These are phyloP conservation scores for Spinibarbus caldwelli DNA, from an alignment of 2,797 vertebrate species.

Conservation along the genomic window DNA sequence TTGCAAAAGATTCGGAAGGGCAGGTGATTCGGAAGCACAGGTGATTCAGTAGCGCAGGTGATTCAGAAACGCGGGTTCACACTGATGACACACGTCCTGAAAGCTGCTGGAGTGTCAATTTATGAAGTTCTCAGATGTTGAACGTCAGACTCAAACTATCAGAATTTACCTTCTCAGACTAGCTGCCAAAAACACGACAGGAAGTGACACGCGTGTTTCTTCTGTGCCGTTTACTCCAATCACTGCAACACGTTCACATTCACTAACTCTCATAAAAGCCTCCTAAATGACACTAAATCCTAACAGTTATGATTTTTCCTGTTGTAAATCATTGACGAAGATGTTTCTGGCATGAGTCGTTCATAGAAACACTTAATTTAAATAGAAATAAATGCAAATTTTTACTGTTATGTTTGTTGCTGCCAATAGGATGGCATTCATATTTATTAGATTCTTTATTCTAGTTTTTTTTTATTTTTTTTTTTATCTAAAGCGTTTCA, in stretches of 20 bases:
- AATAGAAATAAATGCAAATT: conserved; percentile 77
- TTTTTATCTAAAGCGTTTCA: conserved; percentile 31
- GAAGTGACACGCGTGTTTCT: neutral
- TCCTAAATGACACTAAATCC: conserved; percentile 46
- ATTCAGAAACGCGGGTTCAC: too few relatives aligned
- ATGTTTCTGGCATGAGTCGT: conserved; percentile 25
- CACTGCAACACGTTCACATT: neutral
- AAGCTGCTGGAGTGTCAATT: neutral
- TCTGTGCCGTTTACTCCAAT: neutral
- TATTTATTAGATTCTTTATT: conserved; percentile 63
- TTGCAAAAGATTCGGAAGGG: too few relatives aligned
- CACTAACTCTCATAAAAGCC: neutral
- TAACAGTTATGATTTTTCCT: conserved; percentile 48
- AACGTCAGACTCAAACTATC: neutral
- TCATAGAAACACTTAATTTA: conserved; percentile 62
- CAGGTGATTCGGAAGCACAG: too few relatives aligned
- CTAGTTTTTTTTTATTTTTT: neutral
- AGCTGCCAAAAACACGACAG: neutral
- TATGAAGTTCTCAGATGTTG: neutral
- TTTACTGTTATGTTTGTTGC: conserved; percentile 67
- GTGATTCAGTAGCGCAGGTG: too few relatives aligned
- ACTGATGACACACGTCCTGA: neutral
- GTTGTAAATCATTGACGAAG: conserved; percentile 59
- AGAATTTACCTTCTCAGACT: neutral
- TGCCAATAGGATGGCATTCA: conserved; percentile 66